These are phyloP conservation scores for Callopanchax toddi DNA, from an alignment of 2,113 vertebrate genomes.

Conservation along the genomic window DNA sequence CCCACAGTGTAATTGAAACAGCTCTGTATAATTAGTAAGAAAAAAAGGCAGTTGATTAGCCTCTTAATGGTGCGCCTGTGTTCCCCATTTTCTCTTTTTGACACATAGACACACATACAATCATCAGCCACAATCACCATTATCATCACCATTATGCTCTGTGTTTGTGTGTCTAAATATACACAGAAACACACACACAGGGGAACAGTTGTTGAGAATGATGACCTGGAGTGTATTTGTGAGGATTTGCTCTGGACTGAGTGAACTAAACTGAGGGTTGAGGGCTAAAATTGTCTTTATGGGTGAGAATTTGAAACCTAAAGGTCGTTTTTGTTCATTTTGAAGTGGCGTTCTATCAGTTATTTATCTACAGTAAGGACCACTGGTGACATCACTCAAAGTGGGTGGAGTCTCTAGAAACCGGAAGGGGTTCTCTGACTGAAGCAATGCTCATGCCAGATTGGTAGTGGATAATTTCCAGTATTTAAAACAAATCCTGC, in stretches of 20 bases:
- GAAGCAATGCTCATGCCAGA: too few relatives aligned
- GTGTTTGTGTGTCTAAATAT: conserved; percentile 1
- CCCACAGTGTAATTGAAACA: conserved; percentile 55
- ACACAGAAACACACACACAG: neutral
- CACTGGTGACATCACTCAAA: too few relatives aligned
- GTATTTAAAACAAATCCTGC: too few relatives aligned
- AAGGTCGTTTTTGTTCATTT: too few relatives aligned
- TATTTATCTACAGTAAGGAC: too few relatives aligned
- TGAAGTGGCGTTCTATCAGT: too few relatives aligned
- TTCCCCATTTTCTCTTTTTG: conserved; percentile 29
- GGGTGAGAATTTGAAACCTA: too few relatives aligned
- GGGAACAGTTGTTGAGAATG: neutral
- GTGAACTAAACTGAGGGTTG: neutral
- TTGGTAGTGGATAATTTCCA: too few relatives aligned
- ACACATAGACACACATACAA: conserved; percentile 17
- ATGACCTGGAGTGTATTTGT: neutral
- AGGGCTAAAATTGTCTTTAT: too few relatives aligned
- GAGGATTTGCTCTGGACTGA: neutral
- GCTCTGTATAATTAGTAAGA: conserved; percentile 59
- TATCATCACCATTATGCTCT: conserved; percentile 41
- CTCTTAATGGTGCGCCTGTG: conserved; percentile 42
- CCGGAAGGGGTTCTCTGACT: too few relatives aligned
- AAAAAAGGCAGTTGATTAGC: conserved; percentile 63
- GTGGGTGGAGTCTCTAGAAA: too few relatives aligned
- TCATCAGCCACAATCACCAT: conserved; percentile 39